phyloP scores from a whole-genome alignment of 1,140 invertebrate genomes.

The Drosophila watanabei region DNA sequence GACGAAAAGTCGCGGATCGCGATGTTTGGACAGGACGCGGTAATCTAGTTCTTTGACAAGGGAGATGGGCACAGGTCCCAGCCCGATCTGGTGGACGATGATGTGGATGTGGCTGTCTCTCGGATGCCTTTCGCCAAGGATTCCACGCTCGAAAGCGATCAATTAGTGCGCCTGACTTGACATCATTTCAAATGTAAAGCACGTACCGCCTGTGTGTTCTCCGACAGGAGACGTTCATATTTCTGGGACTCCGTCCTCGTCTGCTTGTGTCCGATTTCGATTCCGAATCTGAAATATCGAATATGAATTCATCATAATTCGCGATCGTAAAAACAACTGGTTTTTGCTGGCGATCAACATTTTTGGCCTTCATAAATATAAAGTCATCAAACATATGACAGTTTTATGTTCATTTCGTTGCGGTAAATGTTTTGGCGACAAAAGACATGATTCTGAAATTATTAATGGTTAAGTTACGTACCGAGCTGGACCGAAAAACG shows the following conservation, averaged over 20 bases:
- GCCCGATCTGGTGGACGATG: background rate
- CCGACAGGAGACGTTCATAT: slow-evolving; percentile 60
- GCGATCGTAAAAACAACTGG: slow-evolving; percentile 69
- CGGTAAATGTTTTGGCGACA: slow-evolving; percentile 82
- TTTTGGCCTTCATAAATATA: slow-evolving; percentile 85
- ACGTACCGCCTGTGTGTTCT: slow-evolving; percentile 85
- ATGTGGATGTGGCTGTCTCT: slow-evolving; percentile 3
- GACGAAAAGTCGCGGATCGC: slow-evolving; percentile 17
- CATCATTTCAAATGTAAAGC: slow-evolving; percentile 84
- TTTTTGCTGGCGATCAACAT: slow-evolving; percentile 71
- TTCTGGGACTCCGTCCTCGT: slow-evolving; percentile 33
- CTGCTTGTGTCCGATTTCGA: slow-evolving; percentile 2
- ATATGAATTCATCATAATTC: slow-evolving; percentile 82
- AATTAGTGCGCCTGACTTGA: slow-evolving; percentile 80
- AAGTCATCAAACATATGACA: slow-evolving; percentile 85
- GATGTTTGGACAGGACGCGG: slow-evolving; percentile 43
- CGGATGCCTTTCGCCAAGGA: slow-evolving; percentile 45
- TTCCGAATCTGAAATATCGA: slow-evolving; percentile 28
- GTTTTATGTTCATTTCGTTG: slow-evolving; percentile 81
- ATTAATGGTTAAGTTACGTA: slow-evolving; percentile 65
- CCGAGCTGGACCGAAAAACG: slow-evolving; percentile 11
- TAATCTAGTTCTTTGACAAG: slow-evolving; percentile 77
- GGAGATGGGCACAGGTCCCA: slow-evolving; percentile 68
- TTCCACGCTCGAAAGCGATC: slow-evolving; percentile 77
- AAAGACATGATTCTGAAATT: slow-evolving; percentile 79